phyloP scores from a whole-genome alignment of 2,888 invertebrate species.

The Polydrusus tereticollis region DNA sequence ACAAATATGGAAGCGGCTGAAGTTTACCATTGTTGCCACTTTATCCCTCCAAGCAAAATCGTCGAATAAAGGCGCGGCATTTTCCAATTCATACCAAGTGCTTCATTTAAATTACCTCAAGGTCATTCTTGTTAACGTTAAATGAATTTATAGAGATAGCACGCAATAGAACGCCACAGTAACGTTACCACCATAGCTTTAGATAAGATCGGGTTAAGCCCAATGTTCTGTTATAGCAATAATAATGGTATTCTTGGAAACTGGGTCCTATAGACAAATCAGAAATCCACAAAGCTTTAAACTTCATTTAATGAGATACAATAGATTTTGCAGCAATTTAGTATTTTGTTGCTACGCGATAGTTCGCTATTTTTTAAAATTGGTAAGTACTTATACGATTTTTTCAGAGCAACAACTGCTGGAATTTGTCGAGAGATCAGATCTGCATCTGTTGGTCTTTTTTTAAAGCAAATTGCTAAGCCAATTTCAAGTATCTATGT shows the following conservation, averaged over 20 bases:
- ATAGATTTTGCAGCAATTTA: background rate
- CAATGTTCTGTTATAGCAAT: too few species aligned
- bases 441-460: background rate
- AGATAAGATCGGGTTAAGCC: too few species aligned
- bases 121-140: constrained; percentile 40
- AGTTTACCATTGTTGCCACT: too few species aligned
- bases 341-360: background rate
- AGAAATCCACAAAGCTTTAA: too few species aligned
- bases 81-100: constrained; percentile 39
- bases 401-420: background rate
- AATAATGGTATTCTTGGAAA: too few species aligned
- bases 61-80: constrained; percentile 2
- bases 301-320: background rate
- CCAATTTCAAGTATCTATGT: too few species aligned
- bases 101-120: constrained; percentile 51
- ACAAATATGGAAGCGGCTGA: too few species aligned
- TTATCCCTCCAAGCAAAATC: background rate
- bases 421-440: background rate
- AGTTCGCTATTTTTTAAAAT: background rate
- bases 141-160: background rate
- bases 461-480: too few species aligned
- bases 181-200: too few species aligned
- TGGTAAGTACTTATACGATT: background rate
- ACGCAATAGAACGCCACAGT: background rate
- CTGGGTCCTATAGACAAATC: too few species aligned